A percentile compares a stretch with the other conserved stretches of the same genome.
Conservation (phyloP, 2,797 vertebrate genomes). For the Clarias platycephalus region DNA sequence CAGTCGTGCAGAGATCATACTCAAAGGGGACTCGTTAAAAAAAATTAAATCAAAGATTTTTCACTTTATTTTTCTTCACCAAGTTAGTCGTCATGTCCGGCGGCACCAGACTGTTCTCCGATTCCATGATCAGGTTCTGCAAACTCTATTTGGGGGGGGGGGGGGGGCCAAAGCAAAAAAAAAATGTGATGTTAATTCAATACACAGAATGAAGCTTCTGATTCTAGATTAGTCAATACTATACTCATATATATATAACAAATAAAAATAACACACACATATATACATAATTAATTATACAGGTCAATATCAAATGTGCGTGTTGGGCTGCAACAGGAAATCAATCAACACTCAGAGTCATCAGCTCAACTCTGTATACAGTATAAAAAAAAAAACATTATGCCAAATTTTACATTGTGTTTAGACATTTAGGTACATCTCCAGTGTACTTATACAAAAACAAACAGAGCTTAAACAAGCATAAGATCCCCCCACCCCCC, state of each 20-base stretch:
- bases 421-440: too few species aligned
- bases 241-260: not conserved
- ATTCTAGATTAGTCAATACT: not conserved
- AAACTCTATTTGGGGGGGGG: slow-evolving; percentile 43
- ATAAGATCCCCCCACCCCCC: too few species aligned
- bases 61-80: slow-evolving; percentile 38
- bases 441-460: too few species aligned
- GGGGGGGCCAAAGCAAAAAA: too few species aligned
- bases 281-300: not conserved
- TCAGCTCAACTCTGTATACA: too few species aligned
- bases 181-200: not conserved
- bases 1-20: not conserved
- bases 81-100: slow-evolving; percentile 30
- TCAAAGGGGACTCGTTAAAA: not conserved
- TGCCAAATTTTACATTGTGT: not conserved
- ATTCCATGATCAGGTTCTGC: slow-evolving; percentile 49
- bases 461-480: too few species aligned
- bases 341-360: not conserved
- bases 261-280: too few species aligned
- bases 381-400: not conserved
- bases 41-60: too few species aligned
- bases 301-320: not conserved
- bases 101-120: slow-evolving; percentile 33
- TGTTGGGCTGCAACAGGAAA: not conserved
- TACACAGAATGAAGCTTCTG: not conserved